Base-by-base conservation (phyloP, 2,888 invertebrate genomes). In the Xylocampa areola region DNA sequence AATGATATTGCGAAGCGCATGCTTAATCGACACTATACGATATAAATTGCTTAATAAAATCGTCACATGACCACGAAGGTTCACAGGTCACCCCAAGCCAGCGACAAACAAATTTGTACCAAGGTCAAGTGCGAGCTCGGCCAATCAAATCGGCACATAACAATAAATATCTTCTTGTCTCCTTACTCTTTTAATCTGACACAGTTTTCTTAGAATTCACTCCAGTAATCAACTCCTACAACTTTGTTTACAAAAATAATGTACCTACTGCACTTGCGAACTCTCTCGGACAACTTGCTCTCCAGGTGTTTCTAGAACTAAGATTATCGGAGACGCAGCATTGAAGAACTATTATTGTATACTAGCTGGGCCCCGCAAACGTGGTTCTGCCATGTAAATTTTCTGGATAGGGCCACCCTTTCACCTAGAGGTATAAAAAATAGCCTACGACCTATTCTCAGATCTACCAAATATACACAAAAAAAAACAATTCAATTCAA, bases 91-190 rank as follows among this genome's bases (percentile, higher is more conserved):
- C 57, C 50, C 53, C 62, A 52, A 63, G 51, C 52, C 23, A 11
- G 66, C 58, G 81, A 81, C 84, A 86, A 87, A 88, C 81, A 85
- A 80, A 81, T 80, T 73, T 73, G 77, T 75, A 74, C 55, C 84
- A 87, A 89, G 89, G 88, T 85, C 88, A 88, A 86, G 84, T 77
- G 75, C 82, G 79, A 68, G 73, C 67, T 60, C 64, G 73, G 73
- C 73, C 73, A 80, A 81, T 76, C 67, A 73, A 63, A 53, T 50
- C 45, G 59, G 78, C 76, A 81, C 71, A 69, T 82, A 63, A 48
- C 39, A 59, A 59, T 54, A n/a, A n/a, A n/a, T 51, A 17, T 37
- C 60, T 51, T 51, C 40, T 35, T 16, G 25, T 10, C 29, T 45
- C 29, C 33, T 29, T 27, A 47, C 17, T 35, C 33, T 47, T 33